These are phyloP conservation scores for Cynopterus brachyotis DNA, from an alignment of 2,113 vertebrate species.

Conservation along the genomic window DNA sequence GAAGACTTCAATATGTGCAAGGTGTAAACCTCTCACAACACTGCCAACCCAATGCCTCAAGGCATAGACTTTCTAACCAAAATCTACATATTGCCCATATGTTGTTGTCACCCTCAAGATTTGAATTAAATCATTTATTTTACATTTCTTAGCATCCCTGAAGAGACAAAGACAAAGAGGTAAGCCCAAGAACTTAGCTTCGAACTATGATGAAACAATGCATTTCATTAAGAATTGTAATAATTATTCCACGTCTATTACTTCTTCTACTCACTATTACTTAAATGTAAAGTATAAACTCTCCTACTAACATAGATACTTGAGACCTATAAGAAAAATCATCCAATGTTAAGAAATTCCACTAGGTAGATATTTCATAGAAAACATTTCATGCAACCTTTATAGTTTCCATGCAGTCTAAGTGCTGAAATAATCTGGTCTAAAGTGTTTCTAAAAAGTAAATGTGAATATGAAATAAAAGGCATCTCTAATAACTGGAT, in stretches of 20 bases:
- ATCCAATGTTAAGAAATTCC: neutral
- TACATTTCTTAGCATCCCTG: neutral
- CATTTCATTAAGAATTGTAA: neutral
- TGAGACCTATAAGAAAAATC: neutral
- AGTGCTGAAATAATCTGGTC: neutral
- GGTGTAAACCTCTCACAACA: neutral
- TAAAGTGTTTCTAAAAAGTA: neutral
- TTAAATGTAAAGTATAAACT: slow-evolving; percentile 34
- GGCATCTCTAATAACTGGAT: neutral
- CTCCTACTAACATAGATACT: neutral
- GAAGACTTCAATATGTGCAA: neutral
- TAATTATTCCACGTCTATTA: neutral
- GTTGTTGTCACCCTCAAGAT: neutral
- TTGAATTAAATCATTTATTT: neutral
- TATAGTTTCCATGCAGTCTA: neutral
- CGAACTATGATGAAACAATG: neutral
- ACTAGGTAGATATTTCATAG: neutral
- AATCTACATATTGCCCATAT: neutral
- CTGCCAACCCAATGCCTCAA: neutral
- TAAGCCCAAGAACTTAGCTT: neutral
- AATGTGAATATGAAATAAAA: neutral
- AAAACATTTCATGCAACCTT: neutral
- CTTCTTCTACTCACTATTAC: neutral
- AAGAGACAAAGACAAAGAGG: neutral
- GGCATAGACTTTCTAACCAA: neutral